Evolutionary conservation across 2,797 vertebrate species (phyloP), one percentile per base, ranked within the genome.

Genomic region (Psittacula derbiana): DNA sequence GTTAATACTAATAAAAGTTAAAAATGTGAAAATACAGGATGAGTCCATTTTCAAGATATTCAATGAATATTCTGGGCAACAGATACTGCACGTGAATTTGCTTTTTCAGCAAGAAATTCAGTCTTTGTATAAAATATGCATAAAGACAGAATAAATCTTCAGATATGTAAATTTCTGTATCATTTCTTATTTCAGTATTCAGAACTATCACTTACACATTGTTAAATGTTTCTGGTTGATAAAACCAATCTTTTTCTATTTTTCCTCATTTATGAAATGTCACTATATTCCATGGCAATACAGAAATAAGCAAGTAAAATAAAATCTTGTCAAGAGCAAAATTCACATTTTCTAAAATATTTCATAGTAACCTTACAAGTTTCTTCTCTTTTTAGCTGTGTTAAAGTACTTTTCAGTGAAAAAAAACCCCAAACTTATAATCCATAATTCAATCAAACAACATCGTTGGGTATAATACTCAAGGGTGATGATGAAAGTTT

Each of bases 391-490:
- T 52, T 74, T 69, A 72, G 38, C 43, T 12, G 11, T 24, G 72
- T 76, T 58, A 25, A 87, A 76, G 23, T 43, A 66, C 12, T 60
- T 55, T 66, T 64, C 72, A n/a, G 9, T 19, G 5, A 38, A 88
- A 79, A 58, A 11, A 31, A 47, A 41, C 76, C 9, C 9, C 44
- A 44, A 44, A 20, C 18, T 88, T 60, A 72, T 44, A 92, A 69
- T 86, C 87, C 40, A 49, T 61, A 90, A 84, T 78, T 67, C 19
- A 91, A 58, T 93, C 86, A 95, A 94, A 91, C 41, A 95, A 62
- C 40, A 69, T 49, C 80, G 46, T 72, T 94, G 12, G 47, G 30
- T 88, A 6, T 82, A 88, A 96, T 89, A 96, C 30, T 46, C 36
- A 70, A 75, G 84, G 40, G 66, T 90, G 79, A 57, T 80, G 47